phyloP scores from a whole-genome alignment of 1,140 invertebrate species.

The Dermatophagoides farinae region DNA sequence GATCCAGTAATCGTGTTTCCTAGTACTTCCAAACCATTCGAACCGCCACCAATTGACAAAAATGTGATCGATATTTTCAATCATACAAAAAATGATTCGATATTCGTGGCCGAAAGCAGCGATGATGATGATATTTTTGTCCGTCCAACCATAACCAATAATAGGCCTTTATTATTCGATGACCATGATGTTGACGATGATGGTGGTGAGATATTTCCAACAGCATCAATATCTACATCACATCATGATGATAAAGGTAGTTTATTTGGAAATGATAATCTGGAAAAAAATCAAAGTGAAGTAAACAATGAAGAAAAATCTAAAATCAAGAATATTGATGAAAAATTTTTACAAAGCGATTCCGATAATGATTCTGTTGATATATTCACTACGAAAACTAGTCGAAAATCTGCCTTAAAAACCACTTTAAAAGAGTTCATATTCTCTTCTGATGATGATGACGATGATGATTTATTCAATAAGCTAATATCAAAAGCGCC shows the following conservation, averaged over 20 bases:
- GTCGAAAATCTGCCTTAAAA: background rate
- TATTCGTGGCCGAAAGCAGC: background rate
- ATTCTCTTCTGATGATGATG: background rate
- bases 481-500: background rate
- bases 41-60: background rate
- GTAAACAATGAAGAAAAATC: background rate
- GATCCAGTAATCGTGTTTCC: background rate
- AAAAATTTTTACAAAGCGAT: background rate
- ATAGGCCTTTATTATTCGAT: no score
- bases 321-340: background rate
- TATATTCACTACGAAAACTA: background rate
- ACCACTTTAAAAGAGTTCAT: background rate
- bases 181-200: background rate
- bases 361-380: background rate
- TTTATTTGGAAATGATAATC: no score
- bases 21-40: background rate
- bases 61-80: background rate
- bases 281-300: background rate
- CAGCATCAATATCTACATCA: background rate
- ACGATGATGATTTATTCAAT: background rate
- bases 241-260: no score
- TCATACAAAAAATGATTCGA: background rate
- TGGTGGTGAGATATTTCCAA: background rate
- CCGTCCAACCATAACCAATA: background rate
- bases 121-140: slow-evolving; percentile 4